Conservation (phyloP, 2,888 invertebrate genomes). For the Aphodius sticticus region DNA sequence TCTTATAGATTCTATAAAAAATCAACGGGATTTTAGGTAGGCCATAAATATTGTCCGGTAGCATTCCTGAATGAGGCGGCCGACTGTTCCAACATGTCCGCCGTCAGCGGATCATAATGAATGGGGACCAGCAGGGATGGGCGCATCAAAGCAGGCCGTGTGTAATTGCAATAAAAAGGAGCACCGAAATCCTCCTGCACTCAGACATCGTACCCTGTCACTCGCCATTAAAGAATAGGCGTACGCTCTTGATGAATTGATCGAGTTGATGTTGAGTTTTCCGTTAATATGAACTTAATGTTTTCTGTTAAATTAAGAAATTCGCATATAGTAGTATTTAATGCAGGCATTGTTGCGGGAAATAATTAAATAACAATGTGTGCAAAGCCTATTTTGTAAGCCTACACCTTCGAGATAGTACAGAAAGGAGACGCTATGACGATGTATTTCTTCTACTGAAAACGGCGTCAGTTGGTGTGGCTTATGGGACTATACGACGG, state of each 20-base stretch:
- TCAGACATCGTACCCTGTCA: slow-evolving; percentile 28
- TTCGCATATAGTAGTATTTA: too few relatives aligned
- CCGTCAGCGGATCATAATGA: slow-evolving; percentile 55
- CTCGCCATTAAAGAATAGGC: slow-evolving; percentile 5
- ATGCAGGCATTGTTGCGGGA: too few relatives aligned
- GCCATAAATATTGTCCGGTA: slow-evolving; percentile 57
- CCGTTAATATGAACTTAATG: too few relatives aligned
- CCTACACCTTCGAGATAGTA: too few relatives aligned
- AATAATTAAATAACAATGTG: too few relatives aligned
- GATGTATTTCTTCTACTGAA: too few relatives aligned
- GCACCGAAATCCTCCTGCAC: slow-evolving; percentile 6
- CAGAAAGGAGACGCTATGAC: too few relatives aligned
- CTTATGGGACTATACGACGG: too few relatives aligned
- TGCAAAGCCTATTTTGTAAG: too few relatives aligned
- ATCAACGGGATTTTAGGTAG: slow-evolving; percentile 53
- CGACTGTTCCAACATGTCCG: slow-evolving; percentile 56
- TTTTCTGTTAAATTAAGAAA: too few relatives aligned
- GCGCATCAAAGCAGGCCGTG: slow-evolving; percentile 37
- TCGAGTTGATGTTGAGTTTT: not conserved
- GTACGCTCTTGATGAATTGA: not conserved
- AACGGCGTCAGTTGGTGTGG: too few relatives aligned
- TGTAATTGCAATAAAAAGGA: slow-evolving; percentile 47
- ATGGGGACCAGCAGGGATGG: slow-evolving; percentile 51
- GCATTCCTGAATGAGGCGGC: slow-evolving; percentile 57
- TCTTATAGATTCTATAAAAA: slow-evolving; percentile 53